Evolutionary conservation across 2,113 vertebrate genomes (phyloP).

Genomic region (Entelurus aequoreus): DNA sequence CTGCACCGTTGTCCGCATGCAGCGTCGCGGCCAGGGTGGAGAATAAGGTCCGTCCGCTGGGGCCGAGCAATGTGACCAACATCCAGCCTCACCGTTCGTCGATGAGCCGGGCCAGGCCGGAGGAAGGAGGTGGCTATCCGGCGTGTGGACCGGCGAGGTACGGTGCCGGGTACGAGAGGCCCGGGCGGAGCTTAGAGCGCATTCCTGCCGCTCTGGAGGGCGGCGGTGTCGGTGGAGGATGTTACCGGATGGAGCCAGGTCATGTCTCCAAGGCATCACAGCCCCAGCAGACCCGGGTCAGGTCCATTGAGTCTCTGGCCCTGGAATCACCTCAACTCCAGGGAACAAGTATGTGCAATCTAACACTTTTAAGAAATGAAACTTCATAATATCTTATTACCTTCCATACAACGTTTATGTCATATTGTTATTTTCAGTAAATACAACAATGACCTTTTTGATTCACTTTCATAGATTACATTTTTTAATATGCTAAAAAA

Average conservation of each 20-base stretch:
- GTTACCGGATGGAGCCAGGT: conserved; percentile 45
- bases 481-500: too few relatives aligned
- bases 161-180: conserved; percentile 53
- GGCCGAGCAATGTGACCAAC: conserved; percentile 69
- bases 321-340: conserved; percentile 62
- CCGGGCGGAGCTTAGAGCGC: conserved; percentile 61
- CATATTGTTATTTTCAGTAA: neutral
- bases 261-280: conserved; percentile 39
- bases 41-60: conserved; percentile 72
- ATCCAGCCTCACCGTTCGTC: conserved; percentile 53
- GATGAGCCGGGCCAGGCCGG: conserved; percentile 46
- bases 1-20: conserved; percentile 42
- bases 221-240: conserved; percentile 1
- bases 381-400: too few relatives aligned
- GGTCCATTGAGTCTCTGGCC: conserved; percentile 67
- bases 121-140: conserved; percentile 41
- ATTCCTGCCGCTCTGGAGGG: conserved; percentile 39
- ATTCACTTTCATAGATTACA: too few relatives aligned
- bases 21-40: conserved; percentile 41
- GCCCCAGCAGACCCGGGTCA: conserved; percentile 50
- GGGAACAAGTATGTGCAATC: conserved; percentile 47
- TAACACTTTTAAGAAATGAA: neutral
- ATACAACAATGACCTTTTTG: neutral
- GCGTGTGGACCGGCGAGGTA: conserved; percentile 39
- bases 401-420: too few relatives aligned